Base-by-base conservation (phyloP, 2,797 vertebrate genomes). In the Sternotherus odoratus region DNA sequence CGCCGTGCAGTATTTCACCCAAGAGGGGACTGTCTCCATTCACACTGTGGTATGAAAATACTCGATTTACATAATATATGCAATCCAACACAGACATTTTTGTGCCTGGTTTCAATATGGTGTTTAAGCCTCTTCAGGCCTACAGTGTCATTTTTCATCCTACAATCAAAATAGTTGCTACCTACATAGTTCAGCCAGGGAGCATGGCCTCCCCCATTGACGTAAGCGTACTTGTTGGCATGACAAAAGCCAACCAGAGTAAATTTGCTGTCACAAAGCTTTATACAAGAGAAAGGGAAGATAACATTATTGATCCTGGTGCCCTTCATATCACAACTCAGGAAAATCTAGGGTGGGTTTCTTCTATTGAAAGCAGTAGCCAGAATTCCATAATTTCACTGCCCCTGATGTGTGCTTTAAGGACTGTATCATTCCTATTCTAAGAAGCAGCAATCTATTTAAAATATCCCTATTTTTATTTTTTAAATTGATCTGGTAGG, bases 291-390 rank as follows among this genome's bases (percentile, higher is more conserved):
- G 43, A 86, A 83, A 43, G 28, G 36, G 21, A 82, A 77, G 6
- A 13, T 2, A 1, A 1, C 4, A 4, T 9, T 4, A 54, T 30
- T 0, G 0, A 83, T 36, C 3, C 2, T 12, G 24, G n/a, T 23
- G 50, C 50, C 26, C 48, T 26, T 79, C 33, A 36, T 48, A 51
- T 23, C 46, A 30, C 5, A 12, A 51, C 12, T 28, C 23, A 69
- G n/a, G n/a, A 39, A 39, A 79, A 54, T n/a, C 12, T 13, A 53
- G 50, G 12, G 6, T 21, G 4, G 8, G 23, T 51, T 54, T 50
- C 50, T 26, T 23, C n/a, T 53, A 24, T 17, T 54, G 77, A 79
- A 79, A 15, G 77, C 77, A 54, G 23, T 13, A 15, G 15, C 2
- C 21, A 30, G 48, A 50, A 77, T 53, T 36, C 24, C 57, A 33